A percentile compares a stretch with the other conserved stretches of the same genome.
Conservation (phyloP, 2,113 vertebrate species). For the Sinocyclocheilus rhinocerous region DNA sequence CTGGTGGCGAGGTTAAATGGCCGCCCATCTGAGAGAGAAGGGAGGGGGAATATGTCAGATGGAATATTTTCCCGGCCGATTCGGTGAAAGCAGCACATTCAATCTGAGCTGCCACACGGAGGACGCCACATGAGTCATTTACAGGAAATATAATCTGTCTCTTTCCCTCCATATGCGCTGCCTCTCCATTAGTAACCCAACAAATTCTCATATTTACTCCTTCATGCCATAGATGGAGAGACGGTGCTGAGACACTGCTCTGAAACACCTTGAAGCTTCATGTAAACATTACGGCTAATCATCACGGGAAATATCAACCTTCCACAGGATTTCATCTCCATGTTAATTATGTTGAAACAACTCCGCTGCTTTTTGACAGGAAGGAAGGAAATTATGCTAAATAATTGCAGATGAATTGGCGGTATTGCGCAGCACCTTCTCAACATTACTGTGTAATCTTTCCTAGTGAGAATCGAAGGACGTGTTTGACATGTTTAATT, state of each 20-base stretch:
- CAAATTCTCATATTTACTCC: not conserved
- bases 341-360: conserved; percentile 45
- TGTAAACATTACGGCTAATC: not conserved
- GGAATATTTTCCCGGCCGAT: conserved; percentile 56
- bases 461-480: not conserved
- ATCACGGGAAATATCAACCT: not conserved
- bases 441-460: not conserved
- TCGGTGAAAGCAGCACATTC: not conserved
- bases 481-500: not conserved
- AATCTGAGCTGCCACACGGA: not conserved
- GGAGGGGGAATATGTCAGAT: conserved; percentile 69
- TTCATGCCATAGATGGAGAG: not conserved
- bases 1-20: conserved; percentile 78
- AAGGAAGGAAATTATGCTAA: conserved; percentile 9
- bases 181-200: not conserved
- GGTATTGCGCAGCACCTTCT: conserved; percentile 7
- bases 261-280: not conserved
- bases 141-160: conserved; percentile 15
- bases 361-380: conserved; percentile 16
- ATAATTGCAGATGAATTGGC: conserved; percentile 43
- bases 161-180: not conserved
- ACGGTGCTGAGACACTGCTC: not conserved
- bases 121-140: conserved; percentile 17
- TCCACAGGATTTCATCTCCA: conserved; percentile 3
- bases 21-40: conserved; percentile 61